Percentiles rank a stretch among this genome's conserved stretches.
Evolutionary conservation across 1,140 invertebrate genomes (phyloP).

Genomic region (Dendrolimus kikuchii): DNA sequence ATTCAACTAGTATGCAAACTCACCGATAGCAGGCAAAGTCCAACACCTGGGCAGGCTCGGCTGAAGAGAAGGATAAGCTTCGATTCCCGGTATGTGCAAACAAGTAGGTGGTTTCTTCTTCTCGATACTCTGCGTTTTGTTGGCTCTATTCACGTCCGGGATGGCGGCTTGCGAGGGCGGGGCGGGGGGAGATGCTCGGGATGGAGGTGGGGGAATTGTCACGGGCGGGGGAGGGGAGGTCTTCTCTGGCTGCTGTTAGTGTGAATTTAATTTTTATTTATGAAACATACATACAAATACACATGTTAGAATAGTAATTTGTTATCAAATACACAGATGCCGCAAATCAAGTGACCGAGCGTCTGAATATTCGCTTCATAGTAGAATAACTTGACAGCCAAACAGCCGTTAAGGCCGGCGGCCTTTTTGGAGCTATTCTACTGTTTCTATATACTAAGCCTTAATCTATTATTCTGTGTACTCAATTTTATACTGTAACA

Average conservation of each 20-base stretch:
- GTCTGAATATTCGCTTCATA: no score
- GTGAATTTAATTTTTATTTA: no score
- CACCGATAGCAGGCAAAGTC: constrained; percentile 80
- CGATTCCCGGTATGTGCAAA: constrained; percentile 53
- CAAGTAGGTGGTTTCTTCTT: constrained; percentile 16
- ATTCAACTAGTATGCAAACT: constrained; percentile 6
- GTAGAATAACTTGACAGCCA: no score
- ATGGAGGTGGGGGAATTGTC: constrained; percentile 7
- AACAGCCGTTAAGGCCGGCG: no score
- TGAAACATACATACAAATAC: no score
- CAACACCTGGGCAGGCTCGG: constrained; percentile 80
- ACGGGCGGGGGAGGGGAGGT: constrained; percentile 7
- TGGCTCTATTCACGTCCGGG: constrained; percentile 11
- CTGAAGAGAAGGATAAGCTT: constrained; percentile 77
- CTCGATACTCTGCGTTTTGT: constrained; percentile 13
- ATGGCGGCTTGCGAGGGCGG: constrained; percentile 7
- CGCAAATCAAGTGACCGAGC: no score
- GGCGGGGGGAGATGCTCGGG: constrained; percentile 8
- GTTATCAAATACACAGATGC: no score
- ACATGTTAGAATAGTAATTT: no score
- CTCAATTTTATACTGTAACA: no score
- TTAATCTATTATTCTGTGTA: no score
- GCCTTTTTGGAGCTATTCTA: no score
- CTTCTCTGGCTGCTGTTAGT: background rate
- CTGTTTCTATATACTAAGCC: no score